Evolutionary conservation across 2,888 invertebrate species (phyloP).

Genomic region (Mycalesis mineus): DNA sequence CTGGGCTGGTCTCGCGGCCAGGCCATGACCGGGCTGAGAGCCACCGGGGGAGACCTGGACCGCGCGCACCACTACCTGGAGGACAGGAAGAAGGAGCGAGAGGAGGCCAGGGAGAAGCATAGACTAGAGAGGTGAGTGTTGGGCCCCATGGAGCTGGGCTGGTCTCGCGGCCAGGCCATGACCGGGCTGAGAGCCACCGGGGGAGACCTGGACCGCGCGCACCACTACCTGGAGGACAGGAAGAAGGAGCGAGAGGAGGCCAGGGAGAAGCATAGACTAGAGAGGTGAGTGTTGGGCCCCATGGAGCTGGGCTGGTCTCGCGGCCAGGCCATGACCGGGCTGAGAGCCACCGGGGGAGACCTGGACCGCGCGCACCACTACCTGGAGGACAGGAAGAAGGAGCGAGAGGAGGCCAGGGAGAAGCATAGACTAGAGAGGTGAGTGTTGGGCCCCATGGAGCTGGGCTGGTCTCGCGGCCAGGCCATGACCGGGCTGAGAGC

Average conservation of each 20-base stretch:
- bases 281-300: conserved; percentile 24
- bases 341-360: too few relatives aligned
- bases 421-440: too few relatives aligned
- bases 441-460: too few relatives aligned
- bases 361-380: too few relatives aligned
- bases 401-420: too few relatives aligned
- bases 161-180: conserved; percentile 82
- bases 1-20: conserved; percentile 82
- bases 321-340: too few relatives aligned
- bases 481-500: too few relatives aligned
- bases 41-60: conserved; percentile 65
- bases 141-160: conserved; percentile 76
- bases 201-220: conserved; percentile 77
- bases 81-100: conserved; percentile 72
- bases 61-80: conserved; percentile 82
- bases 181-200: conserved; percentile 75
- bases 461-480: too few relatives aligned
- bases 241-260: conserved; percentile 63
- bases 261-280: conserved; percentile 14
- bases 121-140: conserved; percentile 23
- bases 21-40: conserved; percentile 82
- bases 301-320: too few relatives aligned
- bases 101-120: conserved; percentile 19
- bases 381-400: too few relatives aligned
- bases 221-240: conserved; percentile 80